A percentile compares a stretch with the other conserved stretches of the same genome.
Evolutionary conservation across 2,797 vertebrate species (phyloP).

Genomic region (Hylomyscus alleni): DNA sequence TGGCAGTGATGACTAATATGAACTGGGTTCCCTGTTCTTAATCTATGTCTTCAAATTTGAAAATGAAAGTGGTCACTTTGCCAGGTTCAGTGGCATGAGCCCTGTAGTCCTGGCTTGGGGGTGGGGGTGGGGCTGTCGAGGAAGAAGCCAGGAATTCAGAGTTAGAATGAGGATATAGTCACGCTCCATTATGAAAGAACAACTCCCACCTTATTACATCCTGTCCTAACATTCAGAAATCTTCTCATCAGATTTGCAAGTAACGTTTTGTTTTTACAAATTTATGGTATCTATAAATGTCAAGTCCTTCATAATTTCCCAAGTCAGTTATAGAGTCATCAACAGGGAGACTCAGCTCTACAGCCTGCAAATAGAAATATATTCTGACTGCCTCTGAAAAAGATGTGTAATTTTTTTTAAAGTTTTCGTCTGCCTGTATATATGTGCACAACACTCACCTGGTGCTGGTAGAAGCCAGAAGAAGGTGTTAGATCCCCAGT

Average conservation of each 20-base stretch:
- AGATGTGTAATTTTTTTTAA: not conserved
- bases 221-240: not conserved
- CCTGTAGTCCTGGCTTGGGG: not conserved
- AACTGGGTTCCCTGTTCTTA: conserved; percentile 54
- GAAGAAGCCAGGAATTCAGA: not conserved
- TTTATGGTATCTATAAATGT: not conserved
- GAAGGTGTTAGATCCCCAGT: not conserved
- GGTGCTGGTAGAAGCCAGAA: not conserved
- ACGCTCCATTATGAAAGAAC: not conserved
- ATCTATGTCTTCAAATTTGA: conserved; percentile 45
- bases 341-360: not conserved
- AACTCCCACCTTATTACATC: not conserved
- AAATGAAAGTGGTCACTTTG: not conserved
- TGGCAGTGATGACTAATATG: not conserved
- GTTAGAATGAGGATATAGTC: not conserved
- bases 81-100: no score
- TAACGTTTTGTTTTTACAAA: conserved; percentile 58
- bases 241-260: conserved; percentile 47
- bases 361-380: conserved; percentile 45
- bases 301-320: conserved; percentile 2
- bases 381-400: conserved; percentile 57
- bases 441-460: not conserved
- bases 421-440: not conserved
- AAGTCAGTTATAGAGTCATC: conserved; percentile 45
- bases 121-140: not conserved